Conservation (phyloP, 2,797 vertebrate genomes). For the Arrhamphus sclerolepis region DNA sequence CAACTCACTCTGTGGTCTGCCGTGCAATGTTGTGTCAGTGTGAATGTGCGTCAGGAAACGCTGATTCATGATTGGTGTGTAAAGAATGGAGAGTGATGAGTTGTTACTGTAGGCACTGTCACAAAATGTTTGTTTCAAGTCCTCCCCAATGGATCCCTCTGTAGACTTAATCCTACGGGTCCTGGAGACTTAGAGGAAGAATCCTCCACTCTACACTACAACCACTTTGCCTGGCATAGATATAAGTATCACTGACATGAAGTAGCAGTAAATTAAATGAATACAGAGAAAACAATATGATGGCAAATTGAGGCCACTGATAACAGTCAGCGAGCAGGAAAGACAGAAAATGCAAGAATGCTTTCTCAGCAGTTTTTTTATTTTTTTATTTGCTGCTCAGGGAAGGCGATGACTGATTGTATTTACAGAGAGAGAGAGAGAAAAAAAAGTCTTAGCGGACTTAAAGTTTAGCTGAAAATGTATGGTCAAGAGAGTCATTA, state of each 20-base stretch:
- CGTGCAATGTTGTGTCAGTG: slow-evolving; percentile 54
- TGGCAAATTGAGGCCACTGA: slow-evolving; percentile 46
- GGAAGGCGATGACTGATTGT: slow-evolving; percentile 53
- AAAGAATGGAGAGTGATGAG: slow-evolving; percentile 50
- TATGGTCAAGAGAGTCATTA: slow-evolving; percentile 62
- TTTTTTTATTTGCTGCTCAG: slow-evolving; percentile 63
- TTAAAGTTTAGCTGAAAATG: slow-evolving; percentile 57
- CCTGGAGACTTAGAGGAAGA: slow-evolving; percentile 25
- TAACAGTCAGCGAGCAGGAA: slow-evolving; percentile 39
- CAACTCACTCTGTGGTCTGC: slow-evolving; percentile 47
- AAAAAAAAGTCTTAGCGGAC: slow-evolving; percentile 45
- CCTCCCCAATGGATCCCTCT: slow-evolving; percentile 38
- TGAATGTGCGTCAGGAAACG: slow-evolving; percentile 59
- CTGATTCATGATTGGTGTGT: slow-evolving; percentile 64
- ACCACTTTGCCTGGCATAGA: slow-evolving; percentile 25
- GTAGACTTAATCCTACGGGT: slow-evolving; percentile 27
- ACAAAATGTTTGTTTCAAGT: slow-evolving; percentile 63
- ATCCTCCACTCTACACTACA: slow-evolving; percentile 25
- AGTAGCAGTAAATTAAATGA: slow-evolving; percentile 41
- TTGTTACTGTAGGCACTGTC: slow-evolving; percentile 64
- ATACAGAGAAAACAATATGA: slow-evolving; percentile 28
- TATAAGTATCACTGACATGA: slow-evolving; percentile 25
- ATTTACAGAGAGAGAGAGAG: slow-evolving; percentile 26
- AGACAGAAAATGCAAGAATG: slow-evolving; percentile 31
- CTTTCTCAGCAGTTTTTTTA: slow-evolving; percentile 60